Evolutionary conservation across 2,113 vertebrate genomes (phyloP), one percentile per base, ranked within the genome.

Genomic region (Lamprotornis superbus): DNA sequence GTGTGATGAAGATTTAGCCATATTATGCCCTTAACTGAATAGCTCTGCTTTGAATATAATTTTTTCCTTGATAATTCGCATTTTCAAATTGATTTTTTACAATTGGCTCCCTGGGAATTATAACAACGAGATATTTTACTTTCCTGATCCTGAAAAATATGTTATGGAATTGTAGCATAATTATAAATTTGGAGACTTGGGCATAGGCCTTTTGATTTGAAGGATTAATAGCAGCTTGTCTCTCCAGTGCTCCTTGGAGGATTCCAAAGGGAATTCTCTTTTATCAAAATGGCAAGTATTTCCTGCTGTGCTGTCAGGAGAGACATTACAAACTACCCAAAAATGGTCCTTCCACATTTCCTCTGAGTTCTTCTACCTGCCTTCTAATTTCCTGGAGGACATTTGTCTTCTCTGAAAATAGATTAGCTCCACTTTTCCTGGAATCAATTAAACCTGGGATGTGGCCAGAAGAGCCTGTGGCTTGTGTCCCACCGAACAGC

Each of bases 311-410:
- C 93, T 96, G 94, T 83, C 93, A 92, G 64, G 31, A 71, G 47
- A 71, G 64, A 82, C 47, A 20, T 90, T 94, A 95, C 93, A 91
- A 94, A 95, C 68, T 94, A 80, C 56, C 42, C 83, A 70, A 93
- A 87, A 93, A 91, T 82, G 84, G 89, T 89, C 73, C 80, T 95
- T 64, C 83, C 86, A 88, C 80, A 87, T 68, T 81, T 90, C 91
- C 76, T 95, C 31, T 2, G 39, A 95, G 76, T 94, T 96, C 80
- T 96, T 89, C 77, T 87, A 67, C 81, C 44, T 71, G 81, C 73
- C 53, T 95, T 89, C 89, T 93, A 31, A 94, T 90, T 96, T 95
- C 95, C 95, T 77, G 83, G 73, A 87, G 93, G 60, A 79, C 80
- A 94, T 93, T 93, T 77, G 86, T 93, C 94, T 95, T 89, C 67